A percentile compares a stretch with the other conserved stretches of the same genome.
Evolutionary conservation across 2,888 invertebrate genomes (phyloP).

Genomic region (Nowickia ferox): DNA sequence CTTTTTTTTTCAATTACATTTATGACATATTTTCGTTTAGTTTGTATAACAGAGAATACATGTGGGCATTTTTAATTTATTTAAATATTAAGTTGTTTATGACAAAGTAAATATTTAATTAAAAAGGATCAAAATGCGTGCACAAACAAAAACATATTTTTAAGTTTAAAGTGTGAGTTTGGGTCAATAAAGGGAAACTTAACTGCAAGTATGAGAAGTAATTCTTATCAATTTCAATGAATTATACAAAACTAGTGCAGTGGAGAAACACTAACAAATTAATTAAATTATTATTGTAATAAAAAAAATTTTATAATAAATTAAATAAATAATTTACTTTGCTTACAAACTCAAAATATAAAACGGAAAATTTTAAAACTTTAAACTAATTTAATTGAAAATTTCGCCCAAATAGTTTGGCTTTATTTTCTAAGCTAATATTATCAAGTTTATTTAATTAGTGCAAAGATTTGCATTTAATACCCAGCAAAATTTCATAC

Average conservation of each 20-base stretch:
- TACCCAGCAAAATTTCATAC: slow-evolving; percentile 17
- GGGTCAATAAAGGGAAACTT: slow-evolving; percentile 6
- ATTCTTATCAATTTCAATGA: slow-evolving; percentile 4
- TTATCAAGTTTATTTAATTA: background rate
- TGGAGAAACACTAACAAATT: slow-evolving; percentile 40
- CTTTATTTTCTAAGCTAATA: too few relatives aligned
- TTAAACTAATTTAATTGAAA: too few relatives aligned
- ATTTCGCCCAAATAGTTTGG: too few relatives aligned
- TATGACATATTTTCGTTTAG: slow-evolving; percentile 50
- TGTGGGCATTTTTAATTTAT: slow-evolving; percentile 11
- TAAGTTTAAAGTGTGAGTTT: slow-evolving; percentile 31
- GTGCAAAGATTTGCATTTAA: background rate
- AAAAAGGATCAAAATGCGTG: slow-evolving; percentile 52
- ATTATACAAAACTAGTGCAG: slow-evolving; percentile 58
- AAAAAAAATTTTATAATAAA: background rate
- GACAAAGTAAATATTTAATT: slow-evolving; percentile 33
- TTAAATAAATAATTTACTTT: background rate
- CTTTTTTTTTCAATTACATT: slow-evolving; percentile 30
- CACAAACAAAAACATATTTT: slow-evolving; percentile 50
- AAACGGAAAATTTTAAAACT: background rate
- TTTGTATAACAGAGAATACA: background rate
- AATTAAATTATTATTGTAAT: background rate
- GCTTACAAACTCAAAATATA: background rate
- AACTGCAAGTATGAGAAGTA: background rate
- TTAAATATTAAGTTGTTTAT: slow-evolving; percentile 18